Evolutionary conservation across 2,113 vertebrate species (phyloP), one percentile per base, ranked within the genome.

Genomic region (Eleginops maclovinus): DNA sequence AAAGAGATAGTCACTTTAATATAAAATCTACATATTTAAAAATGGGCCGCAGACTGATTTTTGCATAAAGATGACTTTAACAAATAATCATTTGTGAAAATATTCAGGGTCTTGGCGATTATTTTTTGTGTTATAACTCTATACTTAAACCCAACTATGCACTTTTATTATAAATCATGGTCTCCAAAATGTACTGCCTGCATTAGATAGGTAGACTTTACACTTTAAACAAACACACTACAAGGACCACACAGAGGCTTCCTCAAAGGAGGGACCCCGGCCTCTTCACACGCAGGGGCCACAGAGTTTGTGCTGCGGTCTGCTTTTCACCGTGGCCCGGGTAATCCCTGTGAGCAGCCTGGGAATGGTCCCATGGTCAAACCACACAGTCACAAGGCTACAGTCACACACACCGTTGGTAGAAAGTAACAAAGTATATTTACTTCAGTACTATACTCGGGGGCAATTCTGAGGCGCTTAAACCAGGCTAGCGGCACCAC

Each of bases 311-410:
- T 26, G 50, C 50, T 50, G 26, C 17, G 2, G 60, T 58, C n/a
- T 43, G 47, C 62, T 51, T 78, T 77, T 77, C 53, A 65, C 56
- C 3, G 4, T 71, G 61, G 46, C 71, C 41, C 13, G 41, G 66
- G 59, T 91, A 87, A 91, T 85, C 79, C 84, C 68, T 43, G 36
- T 65, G 55, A 80, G 80, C 70, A 66, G 81, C 68, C 74, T 83
- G 81, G 74, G 87, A 87, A 90, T 40, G 13, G 54, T 61, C 73
- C 44, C 9, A 9, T 60, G 43, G 49, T 72, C 63, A 60, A 72
- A 78, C 26, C 49, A n/a, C 73, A 69, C 36, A 55, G 22, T 26
- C 58, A 60, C 58, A 60, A 26, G 54, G 26, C 54, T 56, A 8
- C 36, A 60, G 1, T n/a, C 59, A 61, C 58, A 43, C 60, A 62